Evolutionary conservation across 2,113 vertebrate species (phyloP).

Genomic region (Callospermophilus lateralis): DNA sequence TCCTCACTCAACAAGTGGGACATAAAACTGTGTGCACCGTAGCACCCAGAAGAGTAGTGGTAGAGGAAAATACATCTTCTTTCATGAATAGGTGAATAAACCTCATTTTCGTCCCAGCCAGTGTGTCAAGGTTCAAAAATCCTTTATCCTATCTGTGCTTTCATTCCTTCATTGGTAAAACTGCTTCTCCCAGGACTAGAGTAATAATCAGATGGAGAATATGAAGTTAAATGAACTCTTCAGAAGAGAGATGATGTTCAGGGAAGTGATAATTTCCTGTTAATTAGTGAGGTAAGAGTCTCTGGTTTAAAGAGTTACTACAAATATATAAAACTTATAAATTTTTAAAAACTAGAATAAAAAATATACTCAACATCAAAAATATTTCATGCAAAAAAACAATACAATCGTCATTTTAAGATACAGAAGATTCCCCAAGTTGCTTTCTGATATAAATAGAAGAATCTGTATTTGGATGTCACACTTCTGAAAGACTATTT

Average conservation of each 20-base stretch:
- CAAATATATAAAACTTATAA: background rate
- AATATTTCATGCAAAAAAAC: background rate
- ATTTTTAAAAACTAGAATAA: background rate
- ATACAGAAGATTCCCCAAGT: background rate
- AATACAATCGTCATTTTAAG: background rate
- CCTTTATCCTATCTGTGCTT: background rate
- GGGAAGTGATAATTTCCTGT: background rate
- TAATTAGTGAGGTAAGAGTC: background rate
- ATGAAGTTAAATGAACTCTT: background rate
- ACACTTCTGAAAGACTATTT: background rate
- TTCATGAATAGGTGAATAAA: background rate
- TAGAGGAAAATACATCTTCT: background rate
- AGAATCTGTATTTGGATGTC: background rate
- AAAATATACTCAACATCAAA: background rate
- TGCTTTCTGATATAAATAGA: constrained; percentile 33
- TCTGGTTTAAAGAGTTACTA: background rate
- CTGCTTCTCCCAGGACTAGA: background rate
- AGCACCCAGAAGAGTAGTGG: background rate
- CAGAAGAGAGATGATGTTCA: background rate
- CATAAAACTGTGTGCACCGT: background rate
- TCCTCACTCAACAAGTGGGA: background rate
- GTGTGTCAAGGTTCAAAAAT: background rate
- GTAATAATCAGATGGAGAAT: background rate
- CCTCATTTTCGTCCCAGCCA: background rate
- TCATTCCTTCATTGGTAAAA: background rate